Base-by-base conservation (phyloP, 2,888 invertebrate genomes). In the Drosophila nr. medialis region DNA sequence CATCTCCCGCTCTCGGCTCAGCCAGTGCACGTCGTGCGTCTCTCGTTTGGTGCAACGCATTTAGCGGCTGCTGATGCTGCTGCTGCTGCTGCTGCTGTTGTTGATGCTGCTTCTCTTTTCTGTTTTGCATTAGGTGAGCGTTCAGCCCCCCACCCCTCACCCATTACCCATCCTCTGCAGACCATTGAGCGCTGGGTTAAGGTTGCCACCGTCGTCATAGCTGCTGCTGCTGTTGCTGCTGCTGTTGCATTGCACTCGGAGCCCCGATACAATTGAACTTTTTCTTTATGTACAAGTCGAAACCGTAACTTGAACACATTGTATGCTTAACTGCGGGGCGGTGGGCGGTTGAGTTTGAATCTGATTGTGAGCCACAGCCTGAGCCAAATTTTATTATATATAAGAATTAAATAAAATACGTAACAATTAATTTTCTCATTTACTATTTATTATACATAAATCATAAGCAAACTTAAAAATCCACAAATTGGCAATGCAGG, bases 191-290 rank as follows among this genome's bases (percentile, higher is more conserved):
- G 81, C 69, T 81, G 79, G 79, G 79, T 81, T 79, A 79, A 79
- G 79, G 79, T 79, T 79, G 79, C 80, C 77, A 72, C 62, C 74
- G 67, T 61, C 58, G 56, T 54, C 51, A 58, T 58, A 29, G 56
- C 11, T 18, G 60, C 61, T 59, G 69, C 73, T 54, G 27, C 10
- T 21, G 2, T 2, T 8, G 72, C 66, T 56, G 42, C 21, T 51
- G 34, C 48, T 32, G 51, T 76, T 72, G 68, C 71, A 62, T 50
- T 84, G 85, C 87, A 84, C 72, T 77, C 71, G 81, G 67, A 51
- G 64, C 73, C 83, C 88, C 84, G 83, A 84, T 84, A 84, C 86
- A 88, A 88, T 84, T 88, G 76, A 86, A 88, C 83, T 81, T 86
- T 82, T 84, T 86, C 86, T 88, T 88, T 83, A 75, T 81, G 86